These are phyloP conservation scores for Dicyrtomina minuta DNA, from an alignment of 2,888 invertebrate species.

Conservation along the genomic window DNA sequence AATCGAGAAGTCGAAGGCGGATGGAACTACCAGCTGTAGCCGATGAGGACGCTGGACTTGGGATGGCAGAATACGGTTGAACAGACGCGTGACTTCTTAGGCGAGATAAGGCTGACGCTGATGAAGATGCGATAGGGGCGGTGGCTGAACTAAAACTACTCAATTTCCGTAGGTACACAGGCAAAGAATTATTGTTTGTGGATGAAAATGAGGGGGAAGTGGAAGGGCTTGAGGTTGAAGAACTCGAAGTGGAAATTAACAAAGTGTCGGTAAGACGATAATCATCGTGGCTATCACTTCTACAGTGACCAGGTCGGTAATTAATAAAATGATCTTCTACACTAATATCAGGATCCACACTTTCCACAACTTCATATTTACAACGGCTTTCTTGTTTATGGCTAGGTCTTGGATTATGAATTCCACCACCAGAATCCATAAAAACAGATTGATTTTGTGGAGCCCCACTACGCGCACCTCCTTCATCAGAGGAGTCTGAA, in stretches of 20 bases:
- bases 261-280: neutral
- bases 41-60: neutral
- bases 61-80: neutral
- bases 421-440: too few relatives aligned
- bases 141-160: neutral
- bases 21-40: neutral
- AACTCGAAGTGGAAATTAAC: neutral
- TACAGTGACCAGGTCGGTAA: neutral
- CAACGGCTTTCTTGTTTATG: neutral
- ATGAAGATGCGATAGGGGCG: neutral
- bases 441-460: too few relatives aligned
- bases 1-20: slow-evolving; percentile 15
- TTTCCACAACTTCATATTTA: slow-evolving; percentile 24
- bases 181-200: neutral
- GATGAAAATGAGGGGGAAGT: neutral
- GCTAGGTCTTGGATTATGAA: neutral
- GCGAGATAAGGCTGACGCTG: too few relatives aligned
- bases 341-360: slow-evolving; percentile 1
- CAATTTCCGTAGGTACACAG: neutral
- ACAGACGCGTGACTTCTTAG: neutral
- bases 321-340: slow-evolving; percentile 16
- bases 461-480: too few relatives aligned
- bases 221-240: neutral
- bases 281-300: too few relatives aligned
- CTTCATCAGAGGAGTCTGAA: slow-evolving; percentile 38